Conservation (phyloP, 2,113 vertebrate species). For the Mustelus asterias region DNA sequence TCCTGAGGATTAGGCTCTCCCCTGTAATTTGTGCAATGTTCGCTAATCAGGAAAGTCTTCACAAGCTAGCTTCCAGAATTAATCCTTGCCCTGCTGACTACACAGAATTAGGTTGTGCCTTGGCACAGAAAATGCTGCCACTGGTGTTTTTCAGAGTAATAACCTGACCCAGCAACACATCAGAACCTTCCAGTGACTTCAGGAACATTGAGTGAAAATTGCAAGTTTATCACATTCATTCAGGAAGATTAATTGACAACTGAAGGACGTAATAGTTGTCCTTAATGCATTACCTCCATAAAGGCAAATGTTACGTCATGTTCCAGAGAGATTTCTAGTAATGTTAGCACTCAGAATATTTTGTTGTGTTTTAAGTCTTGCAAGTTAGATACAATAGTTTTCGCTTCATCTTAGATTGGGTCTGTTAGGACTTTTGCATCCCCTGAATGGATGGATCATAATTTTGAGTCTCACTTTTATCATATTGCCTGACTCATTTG, state of each 20-base stretch:
- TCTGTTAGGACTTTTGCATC: background rate
- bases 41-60: background rate
- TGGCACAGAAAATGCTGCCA: conserved; percentile 6
- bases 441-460: background rate
- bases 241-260: background rate
- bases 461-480: background rate
- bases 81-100: conserved; percentile 3
- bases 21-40: background rate
- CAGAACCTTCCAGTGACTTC: background rate
- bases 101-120: background rate
- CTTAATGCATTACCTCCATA: background rate
- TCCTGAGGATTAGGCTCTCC: background rate
- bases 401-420: background rate
- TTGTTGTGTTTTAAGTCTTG: background rate
- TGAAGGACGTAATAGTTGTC: background rate
- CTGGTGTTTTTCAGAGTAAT: background rate
- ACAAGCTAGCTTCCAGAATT: conserved; percentile 2
- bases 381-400: background rate
- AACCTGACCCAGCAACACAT: background rate
- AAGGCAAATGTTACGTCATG: background rate
- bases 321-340: background rate
- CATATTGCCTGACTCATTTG: background rate
- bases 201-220: conserved; percentile 3
- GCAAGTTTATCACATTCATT: background rate
- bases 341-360: background rate